Conservation (phyloP, 1,140 invertebrate species). For the Aphaenogaster rudis region DNA sequence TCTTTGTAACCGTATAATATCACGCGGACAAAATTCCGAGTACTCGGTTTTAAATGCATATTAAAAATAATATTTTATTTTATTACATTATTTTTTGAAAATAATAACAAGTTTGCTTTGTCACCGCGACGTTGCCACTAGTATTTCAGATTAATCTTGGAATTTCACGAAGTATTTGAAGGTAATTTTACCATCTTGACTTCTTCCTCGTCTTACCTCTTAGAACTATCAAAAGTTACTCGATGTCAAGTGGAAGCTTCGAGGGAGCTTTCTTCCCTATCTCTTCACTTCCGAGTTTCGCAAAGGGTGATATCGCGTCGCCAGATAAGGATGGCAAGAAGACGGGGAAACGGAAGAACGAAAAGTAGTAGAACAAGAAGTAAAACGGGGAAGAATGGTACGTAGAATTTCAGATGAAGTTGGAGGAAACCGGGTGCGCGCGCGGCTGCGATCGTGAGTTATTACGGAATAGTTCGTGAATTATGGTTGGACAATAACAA, state of each 20-base stretch:
- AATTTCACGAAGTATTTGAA: conserved; percentile 57
- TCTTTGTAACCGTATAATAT: not conserved
- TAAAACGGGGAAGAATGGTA: conserved; percentile 44
- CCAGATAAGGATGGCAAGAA: conserved; percentile 46
- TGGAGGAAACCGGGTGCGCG: not conserved
- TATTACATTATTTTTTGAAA: too few relatives aligned
- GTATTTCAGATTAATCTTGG: conserved; percentile 22
- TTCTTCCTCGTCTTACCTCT: conserved; percentile 47
- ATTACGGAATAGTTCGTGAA: conserved; percentile 45
- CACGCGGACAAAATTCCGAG: not conserved
- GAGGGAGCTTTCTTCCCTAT: conserved; percentile 54
- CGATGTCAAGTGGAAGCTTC: conserved; percentile 61
- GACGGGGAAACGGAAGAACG: conserved; percentile 38
- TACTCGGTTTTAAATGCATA: not conserved
- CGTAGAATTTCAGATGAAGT: conserved; percentile 60
- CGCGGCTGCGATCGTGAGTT: conserved; percentile 36
- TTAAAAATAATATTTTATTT: not conserved
- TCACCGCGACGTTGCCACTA: not conserved
- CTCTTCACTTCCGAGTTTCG: conserved; percentile 65
- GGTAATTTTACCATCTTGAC: conserved; percentile 61
- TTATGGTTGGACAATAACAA: conserved; percentile 42
- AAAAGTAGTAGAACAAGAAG: conserved; percentile 60
- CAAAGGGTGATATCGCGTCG: conserved; percentile 62
- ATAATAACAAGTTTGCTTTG: conserved; percentile 6
- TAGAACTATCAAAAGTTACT: conserved; percentile 65